Base-by-base conservation (phyloP, 2,797 vertebrate species). In the Manis crassicaudata region DNA sequence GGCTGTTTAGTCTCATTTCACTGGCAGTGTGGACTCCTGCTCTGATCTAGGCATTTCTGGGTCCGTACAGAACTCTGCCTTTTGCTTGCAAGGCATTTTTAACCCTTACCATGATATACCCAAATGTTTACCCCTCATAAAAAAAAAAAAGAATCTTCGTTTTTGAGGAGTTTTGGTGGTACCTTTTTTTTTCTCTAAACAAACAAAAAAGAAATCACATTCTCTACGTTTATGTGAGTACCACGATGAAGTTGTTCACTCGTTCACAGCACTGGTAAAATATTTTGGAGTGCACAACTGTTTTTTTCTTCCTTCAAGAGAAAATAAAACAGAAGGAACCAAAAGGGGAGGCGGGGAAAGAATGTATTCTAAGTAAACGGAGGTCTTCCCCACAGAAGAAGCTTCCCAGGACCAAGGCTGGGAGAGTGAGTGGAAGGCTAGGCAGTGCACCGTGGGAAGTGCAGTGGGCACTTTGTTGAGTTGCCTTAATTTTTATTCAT, bases 401-500 rank as follows among this genome's bases (percentile, higher is more conserved):
- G 76, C 87, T 89, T 95, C 86, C 97, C 88, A 96, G 85, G 96
- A 97, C 94, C 94, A 77, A 94, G 88, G 95, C 92, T 0, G 84
- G 95, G 95, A 88, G 76, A 65, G 94, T 94, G 90, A 94, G 93
- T 82, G 79, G 83, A 91, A 96, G 94, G 92, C 96, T 94, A 92
- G 94, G 97, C 97, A 94, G 94, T 92, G 97, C 87, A 84, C 97
- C 91, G 82, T 68, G 95, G 98, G 97, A 98, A 98, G 98, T 97
- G 97, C 97, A 98, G 98, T 97, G 97, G 98, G 94, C 97, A 96
- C 99, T 99, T 98, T 98, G 99, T 99, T 99, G 98, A 99, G 98
- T 99, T 99, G 99, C 99, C 99, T 99, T 99, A 99, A 99, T 97
- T 98, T 98, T 97, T 97, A 97, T 96, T 97, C 98, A 99, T 99